Evolutionary conservation across 1,140 invertebrate species (phyloP), one percentile per base, ranked within the genome.

Genomic region (Drosophila triauraria): DNA sequence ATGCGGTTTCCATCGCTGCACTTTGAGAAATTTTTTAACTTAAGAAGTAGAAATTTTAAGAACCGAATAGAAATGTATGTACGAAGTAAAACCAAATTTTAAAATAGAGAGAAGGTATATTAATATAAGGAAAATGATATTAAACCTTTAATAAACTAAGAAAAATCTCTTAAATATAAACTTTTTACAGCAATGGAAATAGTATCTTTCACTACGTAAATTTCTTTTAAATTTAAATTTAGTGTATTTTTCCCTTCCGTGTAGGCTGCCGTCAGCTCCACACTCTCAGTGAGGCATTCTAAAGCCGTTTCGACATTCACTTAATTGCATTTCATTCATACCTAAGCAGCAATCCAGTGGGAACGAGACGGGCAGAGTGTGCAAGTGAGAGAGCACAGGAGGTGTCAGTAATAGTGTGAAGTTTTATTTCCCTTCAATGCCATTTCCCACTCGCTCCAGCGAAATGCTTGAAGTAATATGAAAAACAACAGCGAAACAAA

Each of bases 281-380:
- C 53, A 48, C 20, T 77, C 56, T 54, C 60, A 58, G 9, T 47
- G 42, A 51, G 64, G 57, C 75, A 70, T 67, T 78, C 56, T 61
- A 85, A 81, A 81, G 81, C 71, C 65, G 54, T 53, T 69, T 85
- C 85, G 84, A 90, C 81, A 90, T 88, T 78, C 67, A 85, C 75
- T 88, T 88, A 90, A 88, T 90, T 85, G 85, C 85, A 85, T 85
- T 88, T 88, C 81, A 90, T 88, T 90, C 85, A 85, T 82, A 85
- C 81, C 85, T 85, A 85, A 85, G 85, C 81, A 84, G 43, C 42
- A 44, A 15, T 20, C 27, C n/a, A 40, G 27, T n/a, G 5, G 74
- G 43, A 35, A 42, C 12, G 40, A 35, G 51, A 57, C 6, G n/a
- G 32, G 20, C 30, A 61, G 32, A 38, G 30, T 23, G 56, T 23